A percentile compares a stretch with the other conserved stretches of the same genome.
Evolutionary conservation across 1,140 invertebrate species (phyloP).

Genomic region (Grapholita molesta): DNA sequence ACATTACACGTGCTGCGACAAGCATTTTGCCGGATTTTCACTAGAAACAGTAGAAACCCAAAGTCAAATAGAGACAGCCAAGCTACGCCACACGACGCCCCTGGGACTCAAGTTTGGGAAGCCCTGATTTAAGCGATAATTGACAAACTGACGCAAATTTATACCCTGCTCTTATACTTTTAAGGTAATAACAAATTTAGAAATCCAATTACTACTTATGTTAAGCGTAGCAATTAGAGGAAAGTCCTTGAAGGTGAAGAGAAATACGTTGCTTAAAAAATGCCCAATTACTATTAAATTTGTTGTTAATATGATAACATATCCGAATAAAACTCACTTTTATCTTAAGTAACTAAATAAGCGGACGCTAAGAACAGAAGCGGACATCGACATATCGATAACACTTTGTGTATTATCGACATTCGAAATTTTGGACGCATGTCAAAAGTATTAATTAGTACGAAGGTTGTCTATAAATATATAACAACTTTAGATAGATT

Average conservation of each 20-base stretch:
- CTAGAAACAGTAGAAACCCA: too few species aligned
- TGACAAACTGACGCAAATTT: neutral
- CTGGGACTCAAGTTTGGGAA: too few species aligned
- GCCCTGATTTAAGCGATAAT: too few species aligned
- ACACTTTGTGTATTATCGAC: neutral
- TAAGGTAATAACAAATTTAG: neutral
- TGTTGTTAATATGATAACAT: too few species aligned
- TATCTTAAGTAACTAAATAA: neutral
- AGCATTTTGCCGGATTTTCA: too few species aligned
- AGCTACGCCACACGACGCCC: too few species aligned
- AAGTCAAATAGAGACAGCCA: too few species aligned
- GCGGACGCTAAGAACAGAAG: neutral
- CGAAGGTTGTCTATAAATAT: neutral
- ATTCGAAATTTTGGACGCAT: neutral
- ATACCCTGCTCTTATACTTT: neutral
- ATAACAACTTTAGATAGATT: neutral
- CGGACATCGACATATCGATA: neutral
- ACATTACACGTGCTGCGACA: too few species aligned
- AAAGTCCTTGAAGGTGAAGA: too few species aligned
- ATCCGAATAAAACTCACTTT: neutral
- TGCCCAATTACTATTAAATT: too few species aligned
- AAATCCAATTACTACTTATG: neutral
- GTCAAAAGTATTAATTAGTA: neutral
- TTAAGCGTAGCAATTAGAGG: too few species aligned
- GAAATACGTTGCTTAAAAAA: too few species aligned